Evolutionary conservation across 2,797 vertebrate genomes (phyloP).

Genomic region (Graptemys geographica): DNA sequence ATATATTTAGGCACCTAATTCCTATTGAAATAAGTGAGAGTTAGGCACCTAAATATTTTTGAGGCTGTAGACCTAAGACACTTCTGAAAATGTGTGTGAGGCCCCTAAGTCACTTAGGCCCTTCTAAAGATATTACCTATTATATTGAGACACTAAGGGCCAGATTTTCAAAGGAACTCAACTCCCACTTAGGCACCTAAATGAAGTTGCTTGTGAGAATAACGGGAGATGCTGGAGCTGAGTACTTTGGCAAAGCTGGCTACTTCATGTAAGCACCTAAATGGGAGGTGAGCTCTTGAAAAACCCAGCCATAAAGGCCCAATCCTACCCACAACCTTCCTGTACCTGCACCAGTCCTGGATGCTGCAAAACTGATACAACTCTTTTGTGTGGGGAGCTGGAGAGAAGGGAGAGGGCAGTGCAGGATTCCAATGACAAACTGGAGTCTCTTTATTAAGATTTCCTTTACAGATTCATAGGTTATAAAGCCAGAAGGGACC

Average conservation of each 20-base stretch:
- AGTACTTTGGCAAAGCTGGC: not conserved
- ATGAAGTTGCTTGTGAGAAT: not conserved
- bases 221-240: not conserved
- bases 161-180: not conserved
- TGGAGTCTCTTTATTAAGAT: not conserved
- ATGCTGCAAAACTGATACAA: not conserved
- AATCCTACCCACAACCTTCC: not conserved
- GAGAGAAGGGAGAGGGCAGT: not conserved
- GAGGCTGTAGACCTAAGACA: not conserved
- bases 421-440: not conserved
- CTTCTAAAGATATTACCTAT: not conserved
- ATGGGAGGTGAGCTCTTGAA: not conserved
- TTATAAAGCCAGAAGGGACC: not conserved
- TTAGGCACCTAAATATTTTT: not conserved
- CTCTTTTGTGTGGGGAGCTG: not conserved
- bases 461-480: not conserved
- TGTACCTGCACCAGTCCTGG: not conserved
- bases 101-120: not conserved
- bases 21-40: not conserved
- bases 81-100: not conserved
- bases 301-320: not conserved
- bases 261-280: not conserved
- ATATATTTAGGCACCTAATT: not conserved
- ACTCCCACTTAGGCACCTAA: not conserved
- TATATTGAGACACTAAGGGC: not conserved